Evolutionary conservation across 2,113 vertebrate genomes (phyloP), one percentile per base, ranked within the genome.

Genomic region (Pelodiscus sinensis): DNA sequence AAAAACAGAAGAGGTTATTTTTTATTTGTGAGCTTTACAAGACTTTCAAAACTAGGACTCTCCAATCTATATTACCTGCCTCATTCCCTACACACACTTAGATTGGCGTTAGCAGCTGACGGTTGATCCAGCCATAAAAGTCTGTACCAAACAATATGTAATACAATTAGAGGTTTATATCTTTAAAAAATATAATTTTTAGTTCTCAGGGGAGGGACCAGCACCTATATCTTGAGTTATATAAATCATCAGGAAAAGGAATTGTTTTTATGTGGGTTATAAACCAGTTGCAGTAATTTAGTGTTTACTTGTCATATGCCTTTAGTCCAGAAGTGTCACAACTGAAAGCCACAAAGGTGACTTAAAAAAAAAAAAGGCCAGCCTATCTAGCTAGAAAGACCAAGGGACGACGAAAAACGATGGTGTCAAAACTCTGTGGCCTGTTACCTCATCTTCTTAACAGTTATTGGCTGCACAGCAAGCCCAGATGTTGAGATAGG

Each of bases 291-390:
- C 52, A 29, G 16, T 52, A 65, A 50, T 71, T 87, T 87, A 21
- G 9, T 80, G 27, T 62, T 51, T 75, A 81, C 24, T 75, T 57
- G n/a, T 44, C 3, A 12, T 52, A 60, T 86, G 50, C 10, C 19
- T 2, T 0, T 82, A 79, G 79, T 5, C 78, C 13, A 18, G 79
- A 51, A 83, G 3, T 0, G 0, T 16, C 12, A 11, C 54, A n/a
- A 57, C 55, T 54, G 86, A 9, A 92, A 86, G 29, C 75, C 58
- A 56, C 44, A 19, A 73, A n/a, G n/a, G 16, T 68, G 68, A 35
- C 29, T 15, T 11, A 71, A 58, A 87, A 58, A 18, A 60, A 18
- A n/a, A 68, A 68, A n/a, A 71, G 9, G 65, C 65, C 4, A 9
- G 35, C 4, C n/a, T 3, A 4, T 19, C 8, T 29, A 3, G 31